These are phyloP conservation scores for Plebejus anna DNA, from an alignment of 2,888 invertebrate genomes.

Conservation along the genomic window DNA sequence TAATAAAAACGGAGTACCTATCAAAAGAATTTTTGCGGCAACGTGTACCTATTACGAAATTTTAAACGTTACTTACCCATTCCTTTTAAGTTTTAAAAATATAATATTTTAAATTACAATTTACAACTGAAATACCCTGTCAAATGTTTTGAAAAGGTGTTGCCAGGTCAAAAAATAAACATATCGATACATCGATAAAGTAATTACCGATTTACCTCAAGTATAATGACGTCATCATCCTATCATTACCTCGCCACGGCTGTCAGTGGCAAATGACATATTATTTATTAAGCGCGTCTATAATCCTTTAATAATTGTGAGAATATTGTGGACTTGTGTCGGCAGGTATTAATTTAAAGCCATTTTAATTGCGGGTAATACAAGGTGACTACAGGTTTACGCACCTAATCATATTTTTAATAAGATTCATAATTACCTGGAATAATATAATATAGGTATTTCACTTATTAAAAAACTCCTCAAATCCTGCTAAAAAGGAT, in stretches of 20 bases:
- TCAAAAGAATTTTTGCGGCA: neutral
- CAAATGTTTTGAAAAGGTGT: neutral
- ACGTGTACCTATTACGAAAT: neutral
- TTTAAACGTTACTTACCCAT: too few species aligned
- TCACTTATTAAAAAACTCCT: neutral
- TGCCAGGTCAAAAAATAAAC: neutral
- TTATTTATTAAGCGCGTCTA: constrained; percentile 23
- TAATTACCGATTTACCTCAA: constrained; percentile 10
- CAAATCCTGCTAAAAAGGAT: neutral
- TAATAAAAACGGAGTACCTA: neutral
- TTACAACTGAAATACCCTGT: neutral
- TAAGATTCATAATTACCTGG: neutral
- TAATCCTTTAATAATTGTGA: constrained; percentile 25
- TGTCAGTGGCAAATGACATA: constrained; percentile 22
- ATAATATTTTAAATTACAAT: neutral
- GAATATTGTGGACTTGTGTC: neutral
- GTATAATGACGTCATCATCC: constrained; percentile 13
- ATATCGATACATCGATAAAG: constrained; percentile 4
- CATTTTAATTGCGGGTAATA: constrained; percentile 2
- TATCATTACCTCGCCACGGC: constrained; percentile 17
- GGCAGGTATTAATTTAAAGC: neutral
- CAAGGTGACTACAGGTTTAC: neutral
- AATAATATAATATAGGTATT: neutral
- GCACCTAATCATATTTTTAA: neutral
- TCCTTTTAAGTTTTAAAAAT: too few species aligned